Base-by-base conservation (phyloP, 2,888 invertebrate genomes). In the Phyllotreta cruciferae region DNA sequence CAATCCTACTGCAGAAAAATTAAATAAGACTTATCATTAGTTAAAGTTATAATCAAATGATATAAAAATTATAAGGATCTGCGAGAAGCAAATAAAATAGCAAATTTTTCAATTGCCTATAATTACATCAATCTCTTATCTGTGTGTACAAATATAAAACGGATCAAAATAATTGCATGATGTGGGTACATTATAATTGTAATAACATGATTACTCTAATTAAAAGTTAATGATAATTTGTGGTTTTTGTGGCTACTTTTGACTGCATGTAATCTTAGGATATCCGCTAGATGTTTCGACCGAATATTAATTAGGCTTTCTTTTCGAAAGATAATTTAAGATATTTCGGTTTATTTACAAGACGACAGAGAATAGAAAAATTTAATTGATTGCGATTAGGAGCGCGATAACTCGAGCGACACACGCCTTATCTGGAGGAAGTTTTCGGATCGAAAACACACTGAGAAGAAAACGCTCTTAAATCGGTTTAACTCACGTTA, bases 261-360 rank as follows among this genome's bases (percentile, higher is more conserved):
- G 53, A 57, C 64, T 38, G 52, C 42, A 64, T 64, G 56, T 64
- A 56, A 64, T 64, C 55, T 24, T 52, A 64, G 64, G 64, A 64
- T 64, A 64, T 64, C 64, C 64, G 64, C 47, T 52, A 34, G 36
- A 39, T 50, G 36, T 49, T 58, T 58, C 52, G 38, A 24, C 50
- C 42, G 35, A 58, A 58, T 44, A 34, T 52, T 60, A 60, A 60
- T 60, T 60, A 60, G 60, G 45, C 60, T 10, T 60, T 60, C 44
- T 60, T 44, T 60, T 60, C 35, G 3, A 36, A 60, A 60, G 52
- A 52, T 60, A 60, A 60, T 52, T 42, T 37, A n/a, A 52, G 52
- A 60, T 60, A 60, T 50, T 52, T 50, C 41, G 50, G 58, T 58
- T 42, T 58, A 52, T 60, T 60, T 52, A 44, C 44, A 60, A 60